These are phyloP conservation scores for Rhaphigaster nebulosa DNA, from an alignment of 2,888 invertebrate genomes.

Conservation along the genomic window DNA sequence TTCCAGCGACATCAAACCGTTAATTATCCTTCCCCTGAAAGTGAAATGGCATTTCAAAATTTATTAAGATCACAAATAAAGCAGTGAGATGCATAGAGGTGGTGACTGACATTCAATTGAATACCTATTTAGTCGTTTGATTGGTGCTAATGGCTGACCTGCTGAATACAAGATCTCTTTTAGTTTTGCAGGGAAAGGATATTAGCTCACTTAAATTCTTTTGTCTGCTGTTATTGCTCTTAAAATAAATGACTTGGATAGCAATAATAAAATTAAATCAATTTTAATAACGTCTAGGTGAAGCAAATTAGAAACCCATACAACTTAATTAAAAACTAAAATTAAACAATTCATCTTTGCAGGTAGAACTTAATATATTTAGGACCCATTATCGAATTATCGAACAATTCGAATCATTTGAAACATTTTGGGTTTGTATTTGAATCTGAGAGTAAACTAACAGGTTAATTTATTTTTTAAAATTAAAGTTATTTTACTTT, in stretches of 20 bases:
- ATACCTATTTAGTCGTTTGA: background rate
- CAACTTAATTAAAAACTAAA: no score
- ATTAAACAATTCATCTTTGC: no score
- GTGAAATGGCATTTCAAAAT: background rate
- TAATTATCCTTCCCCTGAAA: background rate
- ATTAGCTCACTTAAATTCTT: background rate
- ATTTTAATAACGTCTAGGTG: no score
- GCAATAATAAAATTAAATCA: no score
- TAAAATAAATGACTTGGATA: background rate
- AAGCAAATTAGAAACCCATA: no score
- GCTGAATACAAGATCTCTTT: background rate
- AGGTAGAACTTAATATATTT: no score
- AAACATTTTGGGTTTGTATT: no score
- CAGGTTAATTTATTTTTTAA: no score
- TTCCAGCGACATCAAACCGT: background rate
- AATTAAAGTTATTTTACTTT: no score
- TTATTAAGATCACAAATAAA: background rate
- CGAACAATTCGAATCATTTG: no score
- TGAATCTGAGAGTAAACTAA: no score
- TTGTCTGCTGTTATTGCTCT: background rate
- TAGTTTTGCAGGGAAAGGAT: background rate
- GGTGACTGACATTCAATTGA: background rate
- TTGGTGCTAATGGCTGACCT: background rate
- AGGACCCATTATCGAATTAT: no score
- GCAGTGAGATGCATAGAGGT: background rate